Evolutionary conservation across 2,113 vertebrate species (phyloP).

Genomic region (Phaethornis superciliosus): DNA sequence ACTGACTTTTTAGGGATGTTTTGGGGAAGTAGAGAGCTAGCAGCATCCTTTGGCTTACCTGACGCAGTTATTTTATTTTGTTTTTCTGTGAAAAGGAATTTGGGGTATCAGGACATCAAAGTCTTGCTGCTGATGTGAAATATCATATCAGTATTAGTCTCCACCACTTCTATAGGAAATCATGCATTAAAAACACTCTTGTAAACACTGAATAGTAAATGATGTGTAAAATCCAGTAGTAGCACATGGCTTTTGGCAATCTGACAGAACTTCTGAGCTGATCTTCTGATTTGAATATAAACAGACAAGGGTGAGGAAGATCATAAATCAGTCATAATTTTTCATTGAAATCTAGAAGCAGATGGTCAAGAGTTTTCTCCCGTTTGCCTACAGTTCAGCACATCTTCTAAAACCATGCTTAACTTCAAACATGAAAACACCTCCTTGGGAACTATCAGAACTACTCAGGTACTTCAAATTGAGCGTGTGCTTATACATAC

Average conservation of each 20-base stretch:
- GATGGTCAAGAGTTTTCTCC: not conserved
- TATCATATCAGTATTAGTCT: not conserved
- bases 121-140: not conserved
- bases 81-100: not conserved
- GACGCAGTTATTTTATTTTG: not conserved
- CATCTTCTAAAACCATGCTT: not conserved
- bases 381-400: not conserved
- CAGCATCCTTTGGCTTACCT: not conserved
- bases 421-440: not conserved
- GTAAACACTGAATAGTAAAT: conserved; percentile 48
- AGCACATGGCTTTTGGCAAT: conserved; percentile 47
- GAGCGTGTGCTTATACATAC: not conserved
- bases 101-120: not conserved
- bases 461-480: not conserved
- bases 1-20: not conserved
- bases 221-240: conserved; percentile 43
- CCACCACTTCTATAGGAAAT: not conserved
- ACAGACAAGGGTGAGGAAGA: not conserved
- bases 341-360: conserved; percentile 43
- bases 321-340: conserved; percentile 38
- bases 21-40: not conserved
- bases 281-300: conserved; percentile 40
- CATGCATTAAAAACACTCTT: not conserved
- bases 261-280: conserved; percentile 41
- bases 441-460: not conserved